Percentiles rank a stretch among this genome's conserved stretches.
These are phyloP conservation scores for Heloderma charlesbogerti DNA, from an alignment of 2,113 vertebrate genomes.

Conservation along the genomic window DNA sequence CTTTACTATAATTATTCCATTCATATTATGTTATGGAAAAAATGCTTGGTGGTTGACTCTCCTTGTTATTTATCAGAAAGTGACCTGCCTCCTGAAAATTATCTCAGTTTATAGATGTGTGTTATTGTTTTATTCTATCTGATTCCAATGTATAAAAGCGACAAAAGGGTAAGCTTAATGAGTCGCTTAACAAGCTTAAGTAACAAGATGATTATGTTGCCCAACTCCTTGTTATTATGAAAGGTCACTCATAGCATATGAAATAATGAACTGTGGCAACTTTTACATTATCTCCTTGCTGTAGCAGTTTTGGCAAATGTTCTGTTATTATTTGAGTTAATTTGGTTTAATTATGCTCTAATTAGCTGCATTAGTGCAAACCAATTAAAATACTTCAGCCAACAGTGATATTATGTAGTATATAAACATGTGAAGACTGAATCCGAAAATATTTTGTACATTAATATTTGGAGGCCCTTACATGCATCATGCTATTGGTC, in stretches of 20 bases:
- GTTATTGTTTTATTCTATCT: neutral
- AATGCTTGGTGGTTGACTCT: neutral
- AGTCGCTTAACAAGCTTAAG: conserved; percentile 32
- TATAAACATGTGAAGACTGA: neutral
- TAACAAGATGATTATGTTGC: neutral
- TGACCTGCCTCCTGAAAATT: neutral
- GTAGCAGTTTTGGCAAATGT: conserved; percentile 19
- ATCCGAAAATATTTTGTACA: neutral
- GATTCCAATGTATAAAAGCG: neutral
- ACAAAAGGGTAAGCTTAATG: neutral
- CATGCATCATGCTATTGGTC: neutral
- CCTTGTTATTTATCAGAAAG: neutral
- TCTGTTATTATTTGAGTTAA: conserved; percentile 43
- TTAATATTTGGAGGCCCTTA: neutral
- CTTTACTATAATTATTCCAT: neutral
- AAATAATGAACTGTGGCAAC: neutral
- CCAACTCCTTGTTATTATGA: conserved; percentile 2
- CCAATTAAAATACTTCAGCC: conserved; percentile 22
- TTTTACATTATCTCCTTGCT: neutral
- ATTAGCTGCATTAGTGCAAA: conserved; percentile 37
- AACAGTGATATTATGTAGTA: neutral
- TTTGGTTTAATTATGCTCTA: conserved; percentile 36
- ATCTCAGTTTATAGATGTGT: neutral
- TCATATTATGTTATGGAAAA: neutral
- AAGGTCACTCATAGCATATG: neutral